Evolutionary conservation across 2,797 vertebrate species (phyloP).

Genomic region (Toxotes lorentzi): DNA sequence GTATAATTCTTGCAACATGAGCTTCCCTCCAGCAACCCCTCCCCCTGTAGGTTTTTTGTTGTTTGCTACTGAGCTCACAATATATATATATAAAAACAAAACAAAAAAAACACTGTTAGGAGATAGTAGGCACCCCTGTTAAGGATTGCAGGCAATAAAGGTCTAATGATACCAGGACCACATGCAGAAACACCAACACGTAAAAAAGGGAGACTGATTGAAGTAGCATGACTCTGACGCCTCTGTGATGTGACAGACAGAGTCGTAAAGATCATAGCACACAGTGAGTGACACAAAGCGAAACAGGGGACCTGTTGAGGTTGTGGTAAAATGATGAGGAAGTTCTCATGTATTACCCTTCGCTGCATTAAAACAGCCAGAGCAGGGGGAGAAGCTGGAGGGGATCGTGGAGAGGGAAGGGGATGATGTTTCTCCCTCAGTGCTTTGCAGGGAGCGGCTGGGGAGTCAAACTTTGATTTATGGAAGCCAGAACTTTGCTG

Average conservation of each 20-base stretch:
- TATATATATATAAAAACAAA: conserved; percentile 2
- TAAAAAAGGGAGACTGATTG: conserved; percentile 69
- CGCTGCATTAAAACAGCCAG: conserved; percentile 44
- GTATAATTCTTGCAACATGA: conserved; percentile 35
- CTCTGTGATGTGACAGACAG: conserved; percentile 61
- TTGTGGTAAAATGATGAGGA: conserved; percentile 65
- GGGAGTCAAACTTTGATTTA: conserved; percentile 80
- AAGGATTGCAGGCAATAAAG: conserved; percentile 77
- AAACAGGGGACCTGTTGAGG: conserved; percentile 68
- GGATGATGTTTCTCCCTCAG: conserved; percentile 75
- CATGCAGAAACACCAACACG: conserved; percentile 71
- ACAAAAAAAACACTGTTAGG: conserved; percentile 38
- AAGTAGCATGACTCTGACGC: conserved; percentile 76
- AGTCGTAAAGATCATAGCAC: conserved; percentile 76
- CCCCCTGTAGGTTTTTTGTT: conserved; percentile 23
- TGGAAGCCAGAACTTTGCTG: conserved; percentile 73
- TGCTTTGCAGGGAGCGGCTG: conserved; percentile 69
- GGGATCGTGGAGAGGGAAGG: conserved; percentile 61
- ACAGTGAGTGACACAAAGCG: conserved; percentile 49
- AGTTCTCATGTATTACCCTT: conserved; percentile 62
- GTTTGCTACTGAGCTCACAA: conserved; percentile 42
- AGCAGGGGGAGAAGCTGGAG: conserved; percentile 30
- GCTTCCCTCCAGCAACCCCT: background rate
- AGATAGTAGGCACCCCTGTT: conserved; percentile 58
- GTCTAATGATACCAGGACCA: conserved; percentile 54